Conservation (phyloP, 2,797 vertebrate genomes). For the Crypturellus tataupa region DNA sequence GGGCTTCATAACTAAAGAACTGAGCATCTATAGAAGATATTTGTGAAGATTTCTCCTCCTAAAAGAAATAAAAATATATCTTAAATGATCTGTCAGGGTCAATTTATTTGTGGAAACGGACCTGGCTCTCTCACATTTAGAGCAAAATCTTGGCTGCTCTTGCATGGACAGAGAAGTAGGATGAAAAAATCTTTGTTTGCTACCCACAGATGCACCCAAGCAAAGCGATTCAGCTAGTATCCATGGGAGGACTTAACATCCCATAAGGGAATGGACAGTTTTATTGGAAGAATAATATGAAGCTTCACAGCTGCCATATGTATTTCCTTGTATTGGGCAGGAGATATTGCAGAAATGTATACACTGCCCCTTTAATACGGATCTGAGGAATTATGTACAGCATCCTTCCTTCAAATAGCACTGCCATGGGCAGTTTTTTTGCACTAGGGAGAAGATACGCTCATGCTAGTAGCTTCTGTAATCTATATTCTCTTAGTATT, state of each 20-base stretch:
- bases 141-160: constrained; percentile 16
- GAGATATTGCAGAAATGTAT: neutral
- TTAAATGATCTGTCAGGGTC: constrained; percentile 57
- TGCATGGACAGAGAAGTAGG: neutral
- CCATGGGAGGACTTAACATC: neutral
- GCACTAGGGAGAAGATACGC: neutral
- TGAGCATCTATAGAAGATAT: neutral
- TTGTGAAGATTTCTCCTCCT: neutral
- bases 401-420: neutral
- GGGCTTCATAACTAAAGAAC: neutral
- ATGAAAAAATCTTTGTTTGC: constrained; percentile 1
- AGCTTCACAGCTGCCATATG: neutral
- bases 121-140: constrained; percentile 29
- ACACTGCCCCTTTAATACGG: accelerated
- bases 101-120: constrained; percentile 50
- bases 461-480: neutral
- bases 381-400: neutral
- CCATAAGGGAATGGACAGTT: neutral
- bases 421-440: neutral
- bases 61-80: constrained; percentile 39
- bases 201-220: neutral
- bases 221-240: neutral
- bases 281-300: neutral
- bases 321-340: neutral
- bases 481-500: neutral